A percentile compares a stretch with the other conserved stretches of the same genome.
These are phyloP conservation scores for Tenualosa ilisha DNA, from an alignment of 2,797 vertebrate species.

Conservation along the genomic window DNA sequence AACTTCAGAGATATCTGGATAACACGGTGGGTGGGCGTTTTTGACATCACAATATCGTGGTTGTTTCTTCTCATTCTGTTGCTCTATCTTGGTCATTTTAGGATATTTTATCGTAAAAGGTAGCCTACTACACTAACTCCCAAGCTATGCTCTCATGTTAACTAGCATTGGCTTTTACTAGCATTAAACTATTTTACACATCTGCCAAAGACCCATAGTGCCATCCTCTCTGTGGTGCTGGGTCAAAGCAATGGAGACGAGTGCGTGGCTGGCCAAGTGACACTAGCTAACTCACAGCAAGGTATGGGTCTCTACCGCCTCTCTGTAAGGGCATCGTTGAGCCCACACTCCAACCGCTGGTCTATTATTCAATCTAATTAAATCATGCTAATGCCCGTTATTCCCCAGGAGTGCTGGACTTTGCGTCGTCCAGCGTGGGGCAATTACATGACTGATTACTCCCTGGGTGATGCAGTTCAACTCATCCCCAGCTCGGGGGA, in stretches of 20 bases:
- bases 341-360: background rate
- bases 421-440: conserved; percentile 30
- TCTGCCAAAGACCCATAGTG: background rate
- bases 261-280: background rate
- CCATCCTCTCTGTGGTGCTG: background rate
- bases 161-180: no score
- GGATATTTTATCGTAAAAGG: no score
- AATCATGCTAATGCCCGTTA: conserved; percentile 56
- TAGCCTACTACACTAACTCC: no score
- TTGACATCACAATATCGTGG: no score
- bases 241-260: background rate
- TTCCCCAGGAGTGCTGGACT: conserved; percentile 53
- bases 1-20: no score
- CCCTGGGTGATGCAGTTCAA: conserved; percentile 53
- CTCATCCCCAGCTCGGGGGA: conserved; percentile 36
- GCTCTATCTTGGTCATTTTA: no score
- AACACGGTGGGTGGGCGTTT: no score
- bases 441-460: conserved; percentile 57
- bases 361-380: conserved; percentile 48
- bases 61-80: no score
- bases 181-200: background rate
- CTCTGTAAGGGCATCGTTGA: background rate
- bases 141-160: no score
- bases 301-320: background rate
- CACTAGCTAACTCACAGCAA: background rate